Conservation (phyloP, 2,888 invertebrate genomes). For the Dendrolimus pini region DNA sequence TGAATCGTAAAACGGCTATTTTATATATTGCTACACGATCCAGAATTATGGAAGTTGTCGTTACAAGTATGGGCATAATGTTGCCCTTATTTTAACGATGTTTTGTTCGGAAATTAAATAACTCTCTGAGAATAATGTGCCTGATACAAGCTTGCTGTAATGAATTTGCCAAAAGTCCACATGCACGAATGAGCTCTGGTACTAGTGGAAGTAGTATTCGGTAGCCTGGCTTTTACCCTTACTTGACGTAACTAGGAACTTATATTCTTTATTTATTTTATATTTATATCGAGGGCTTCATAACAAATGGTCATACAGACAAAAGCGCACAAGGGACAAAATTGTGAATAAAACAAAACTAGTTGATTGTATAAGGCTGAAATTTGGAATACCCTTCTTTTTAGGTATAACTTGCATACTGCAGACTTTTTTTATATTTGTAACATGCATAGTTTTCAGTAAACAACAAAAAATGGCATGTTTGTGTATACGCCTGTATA, state of each 20-base stretch:
- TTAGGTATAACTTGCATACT: too few relatives aligned
- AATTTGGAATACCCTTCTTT: too few relatives aligned
- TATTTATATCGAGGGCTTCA: too few relatives aligned
- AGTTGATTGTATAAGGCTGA: too few relatives aligned
- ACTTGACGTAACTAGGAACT: background rate
- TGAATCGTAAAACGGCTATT: conserved; percentile 28
- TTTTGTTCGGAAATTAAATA: conserved; percentile 8
- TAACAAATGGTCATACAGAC: too few relatives aligned
- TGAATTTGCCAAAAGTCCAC: background rate
- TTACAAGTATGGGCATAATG: conserved; percentile 16
- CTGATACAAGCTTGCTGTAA: background rate
- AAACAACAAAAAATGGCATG: too few relatives aligned
- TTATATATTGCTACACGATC: conserved; percentile 13
- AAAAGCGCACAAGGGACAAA: too few relatives aligned
- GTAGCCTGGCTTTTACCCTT: background rate
- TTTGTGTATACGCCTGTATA: too few relatives aligned
- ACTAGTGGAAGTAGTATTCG: background rate
- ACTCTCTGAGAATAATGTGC: background rate
- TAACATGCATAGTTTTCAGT: too few relatives aligned
- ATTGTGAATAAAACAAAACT: too few relatives aligned
- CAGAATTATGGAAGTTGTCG: conserved; percentile 15
- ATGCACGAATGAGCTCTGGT: background rate
- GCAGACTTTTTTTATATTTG: too few relatives aligned
- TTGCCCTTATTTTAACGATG: conserved; percentile 20
- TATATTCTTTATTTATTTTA: too few relatives aligned